phyloP scores from a whole-genome alignment of 2,888 invertebrate species.

The Apantesis nais region DNA sequence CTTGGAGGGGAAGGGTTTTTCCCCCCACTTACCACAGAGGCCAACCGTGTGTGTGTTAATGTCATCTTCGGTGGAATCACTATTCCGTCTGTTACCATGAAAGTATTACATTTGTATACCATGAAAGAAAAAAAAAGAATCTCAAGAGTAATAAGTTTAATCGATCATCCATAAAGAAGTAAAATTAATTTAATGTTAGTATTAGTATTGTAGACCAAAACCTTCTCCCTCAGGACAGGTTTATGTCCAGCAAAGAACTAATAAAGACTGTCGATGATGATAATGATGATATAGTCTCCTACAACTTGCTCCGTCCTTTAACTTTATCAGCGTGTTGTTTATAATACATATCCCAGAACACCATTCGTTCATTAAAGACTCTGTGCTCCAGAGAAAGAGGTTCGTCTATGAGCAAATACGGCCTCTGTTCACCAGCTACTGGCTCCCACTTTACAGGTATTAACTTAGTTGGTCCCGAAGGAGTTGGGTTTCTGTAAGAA shows the following conservation, averaged over 20 bases:
- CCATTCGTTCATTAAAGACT: constrained; percentile 22
- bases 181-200: background rate
- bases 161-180: background rate
- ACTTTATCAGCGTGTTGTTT: constrained; percentile 16
- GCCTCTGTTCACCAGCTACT: background rate
- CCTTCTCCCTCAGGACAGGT: background rate
- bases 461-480: background rate
- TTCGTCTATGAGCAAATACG: background rate
- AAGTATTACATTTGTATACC: too few species aligned
- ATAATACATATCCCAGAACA: constrained; percentile 27
- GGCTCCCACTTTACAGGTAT: background rate
- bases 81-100: too few species aligned
- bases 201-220: background rate
- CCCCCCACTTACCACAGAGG: too few species aligned
- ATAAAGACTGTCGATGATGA: too few species aligned
- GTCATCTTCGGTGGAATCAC: too few species aligned
- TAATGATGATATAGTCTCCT: too few species aligned
- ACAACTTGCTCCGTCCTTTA: constrained; percentile 1
- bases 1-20: too few species aligned
- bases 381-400: background rate
- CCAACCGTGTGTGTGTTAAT: too few species aligned
- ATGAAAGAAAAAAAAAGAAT: background rate
- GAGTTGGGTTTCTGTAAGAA: constrained; percentile 1
- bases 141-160: background rate
- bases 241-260: too few species aligned